phyloP scores from a whole-genome alignment of 2,888 invertebrate genomes.

The Eupsilia transversa region DNA sequence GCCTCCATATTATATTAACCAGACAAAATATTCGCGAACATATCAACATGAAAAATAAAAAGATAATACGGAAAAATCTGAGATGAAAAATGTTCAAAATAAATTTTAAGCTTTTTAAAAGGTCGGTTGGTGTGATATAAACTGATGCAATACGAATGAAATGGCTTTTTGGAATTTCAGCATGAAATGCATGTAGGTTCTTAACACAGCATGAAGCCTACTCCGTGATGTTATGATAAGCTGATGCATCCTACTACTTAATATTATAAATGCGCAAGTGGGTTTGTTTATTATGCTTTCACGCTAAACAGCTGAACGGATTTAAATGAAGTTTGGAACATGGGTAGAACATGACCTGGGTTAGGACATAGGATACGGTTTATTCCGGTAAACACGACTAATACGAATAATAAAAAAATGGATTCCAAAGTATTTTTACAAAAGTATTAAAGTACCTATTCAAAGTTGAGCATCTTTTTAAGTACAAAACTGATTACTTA shows the following conservation, averaged over 20 bases:
- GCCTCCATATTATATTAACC: constrained; percentile 78
- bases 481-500: not conserved
- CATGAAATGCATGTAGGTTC: not conserved
- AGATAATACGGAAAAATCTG: constrained; percentile 52
- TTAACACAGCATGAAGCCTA: not conserved
- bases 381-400: too few species aligned
- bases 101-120: constrained; percentile 33
- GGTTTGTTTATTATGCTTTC: too few species aligned
- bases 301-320: too few species aligned
- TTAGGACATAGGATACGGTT: too few species aligned
- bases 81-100: constrained; percentile 48
- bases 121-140: not conserved
- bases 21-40: constrained; percentile 76
- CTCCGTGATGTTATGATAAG: not conserved
- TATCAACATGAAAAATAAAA: constrained; percentile 64
- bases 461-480: not conserved
- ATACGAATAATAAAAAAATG: not conserved
- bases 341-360: too few species aligned
- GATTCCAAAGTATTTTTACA: not conserved
- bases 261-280: too few species aligned
- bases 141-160: not conserved
- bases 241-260: too few species aligned
- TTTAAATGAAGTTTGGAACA: too few species aligned
- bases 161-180: not conserved
- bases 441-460: too few species aligned